Percentiles rank a stretch among this genome's conserved stretches.
These are phyloP conservation scores for Euglossa dilemma DNA, from an alignment of 1,140 invertebrate genomes.

Conservation along the genomic window DNA sequence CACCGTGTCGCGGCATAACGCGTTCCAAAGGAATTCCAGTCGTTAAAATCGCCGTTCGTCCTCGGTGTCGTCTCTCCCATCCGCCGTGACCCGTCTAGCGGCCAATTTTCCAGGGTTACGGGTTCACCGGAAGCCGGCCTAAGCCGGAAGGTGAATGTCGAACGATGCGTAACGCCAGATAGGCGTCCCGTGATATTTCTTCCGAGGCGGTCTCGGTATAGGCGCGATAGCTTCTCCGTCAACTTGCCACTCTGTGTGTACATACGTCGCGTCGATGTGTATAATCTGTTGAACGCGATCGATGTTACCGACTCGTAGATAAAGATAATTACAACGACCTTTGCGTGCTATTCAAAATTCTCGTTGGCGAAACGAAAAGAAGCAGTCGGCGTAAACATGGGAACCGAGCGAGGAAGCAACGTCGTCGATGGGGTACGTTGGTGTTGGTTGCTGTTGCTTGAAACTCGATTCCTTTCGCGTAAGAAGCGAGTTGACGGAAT, in stretches of 20 bases:
- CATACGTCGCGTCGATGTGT: no score
- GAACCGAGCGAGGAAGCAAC: neutral
- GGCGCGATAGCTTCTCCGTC: neutral
- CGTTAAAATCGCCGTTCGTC: no score
- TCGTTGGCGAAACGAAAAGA: neutral
- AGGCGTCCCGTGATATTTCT: no score
- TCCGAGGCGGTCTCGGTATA: no score
- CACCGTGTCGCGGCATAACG: no score
- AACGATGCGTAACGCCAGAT: neutral
- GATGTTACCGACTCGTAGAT: neutral
- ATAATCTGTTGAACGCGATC: neutral
- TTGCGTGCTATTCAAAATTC: neutral
- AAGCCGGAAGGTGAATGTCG: neutral
- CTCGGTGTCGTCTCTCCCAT: no score
- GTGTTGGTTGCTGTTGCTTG: no score
- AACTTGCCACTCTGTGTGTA: neutral
- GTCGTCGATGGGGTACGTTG: neutral
- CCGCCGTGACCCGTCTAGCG: no score
- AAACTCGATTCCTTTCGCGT: conserved; percentile 10
- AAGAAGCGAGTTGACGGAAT: conserved; percentile 20
- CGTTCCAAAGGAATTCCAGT: no score
- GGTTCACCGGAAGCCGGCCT: neutral
- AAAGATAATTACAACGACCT: no score
- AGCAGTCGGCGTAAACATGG: neutral
- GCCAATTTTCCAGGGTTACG: neutral